Conservation (phyloP, 2,797 vertebrate species). For the Artibeus lituratus region DNA sequence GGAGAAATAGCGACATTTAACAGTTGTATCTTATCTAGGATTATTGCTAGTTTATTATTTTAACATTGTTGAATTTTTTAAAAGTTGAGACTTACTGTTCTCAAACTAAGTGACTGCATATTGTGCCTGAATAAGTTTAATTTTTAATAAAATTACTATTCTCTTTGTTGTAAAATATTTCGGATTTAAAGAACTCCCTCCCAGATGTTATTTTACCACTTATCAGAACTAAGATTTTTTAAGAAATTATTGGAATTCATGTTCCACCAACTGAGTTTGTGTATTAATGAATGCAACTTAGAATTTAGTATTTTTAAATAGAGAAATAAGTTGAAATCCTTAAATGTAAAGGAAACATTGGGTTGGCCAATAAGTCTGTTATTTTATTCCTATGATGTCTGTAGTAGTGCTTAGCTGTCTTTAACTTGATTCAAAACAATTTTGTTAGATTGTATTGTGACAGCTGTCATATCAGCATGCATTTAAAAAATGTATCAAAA, state of each 20-base stretch:
- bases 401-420: neutral
- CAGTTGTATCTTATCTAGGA: neutral
- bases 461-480: neutral
- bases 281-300: conserved; percentile 11
- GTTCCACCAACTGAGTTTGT: conserved; percentile 8
- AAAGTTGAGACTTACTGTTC: neutral
- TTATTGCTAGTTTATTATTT: conserved; percentile 9
- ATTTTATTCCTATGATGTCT: neutral
- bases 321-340: conserved; percentile 24
- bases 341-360: neutral
- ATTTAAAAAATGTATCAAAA: neutral
- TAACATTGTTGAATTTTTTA: neutral
- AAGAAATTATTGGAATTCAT: conserved; percentile 30
- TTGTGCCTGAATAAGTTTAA: neutral
- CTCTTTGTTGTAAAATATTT: conserved; percentile 19
- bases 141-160: conserved; percentile 4
- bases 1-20: neutral
- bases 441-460: neutral
- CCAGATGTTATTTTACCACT: neutral
- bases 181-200: neutral
- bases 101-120: neutral
- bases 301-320: conserved; percentile 14
- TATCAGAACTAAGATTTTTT: neutral
- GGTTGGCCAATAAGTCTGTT: neutral
- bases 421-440: neutral